Conservation (phyloP, 2,888 invertebrate species). For the Plemyria rubiginata region DNA sequence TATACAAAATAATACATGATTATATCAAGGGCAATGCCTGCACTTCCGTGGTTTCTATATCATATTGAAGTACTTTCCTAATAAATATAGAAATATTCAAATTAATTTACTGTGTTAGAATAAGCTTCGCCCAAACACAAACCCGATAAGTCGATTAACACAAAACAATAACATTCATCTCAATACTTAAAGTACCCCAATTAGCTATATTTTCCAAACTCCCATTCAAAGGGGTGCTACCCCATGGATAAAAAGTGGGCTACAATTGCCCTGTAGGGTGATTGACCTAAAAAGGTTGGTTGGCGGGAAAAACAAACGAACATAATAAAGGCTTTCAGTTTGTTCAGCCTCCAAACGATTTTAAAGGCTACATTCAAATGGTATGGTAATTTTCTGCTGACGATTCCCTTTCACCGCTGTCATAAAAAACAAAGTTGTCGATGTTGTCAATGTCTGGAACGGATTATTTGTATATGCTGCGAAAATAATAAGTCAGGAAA, state of each 20-base stretch:
- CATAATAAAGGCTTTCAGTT: constrained; percentile 34
- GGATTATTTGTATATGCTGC: too few species aligned
- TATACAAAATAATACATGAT: too few species aligned
- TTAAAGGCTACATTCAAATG: constrained; percentile 8
- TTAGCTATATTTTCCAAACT: constrained; percentile 33
- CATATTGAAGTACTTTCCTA: too few species aligned
- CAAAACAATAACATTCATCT: constrained; percentile 13
- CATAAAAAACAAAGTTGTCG: neutral
- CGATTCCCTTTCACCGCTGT: neutral
- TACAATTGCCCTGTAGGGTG: constrained; percentile 36
- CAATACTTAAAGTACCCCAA: constrained; percentile 20
- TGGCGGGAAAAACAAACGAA: constrained; percentile 33
- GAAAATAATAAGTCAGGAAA: too few species aligned
- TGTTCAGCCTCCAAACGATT: constrained; percentile 22
- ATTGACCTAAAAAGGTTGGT: constrained; percentile 34
- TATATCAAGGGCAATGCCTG: too few species aligned
- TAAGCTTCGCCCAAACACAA: neutral
- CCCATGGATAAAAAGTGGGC: constrained; percentile 32
- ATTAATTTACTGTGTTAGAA: neutral
- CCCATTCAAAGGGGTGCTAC: constrained; percentile 27
- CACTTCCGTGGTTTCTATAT: too few species aligned
- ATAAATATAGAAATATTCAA: neutral
- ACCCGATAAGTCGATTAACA: neutral
- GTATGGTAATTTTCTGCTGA: neutral
- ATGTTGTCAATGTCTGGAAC: too few species aligned